phyloP scores from a whole-genome alignment of 2,888 invertebrate species.

The Dusona sp. region DNA sequence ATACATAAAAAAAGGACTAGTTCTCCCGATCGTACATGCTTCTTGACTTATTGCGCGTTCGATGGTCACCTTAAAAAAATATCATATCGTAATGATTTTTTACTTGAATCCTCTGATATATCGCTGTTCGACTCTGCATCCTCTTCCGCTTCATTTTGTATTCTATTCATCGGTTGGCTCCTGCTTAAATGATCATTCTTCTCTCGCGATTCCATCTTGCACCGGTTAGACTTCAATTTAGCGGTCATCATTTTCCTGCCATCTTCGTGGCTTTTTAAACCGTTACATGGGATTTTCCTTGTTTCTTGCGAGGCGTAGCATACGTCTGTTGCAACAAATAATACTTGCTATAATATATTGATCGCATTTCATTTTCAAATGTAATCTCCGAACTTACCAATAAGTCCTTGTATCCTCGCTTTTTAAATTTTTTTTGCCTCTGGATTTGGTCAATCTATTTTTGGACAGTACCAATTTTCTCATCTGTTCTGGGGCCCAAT shows the following conservation, averaged over 20 bases:
- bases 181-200: background rate
- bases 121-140: background rate
- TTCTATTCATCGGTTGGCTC: background rate
- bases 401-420: constrained; percentile 2
- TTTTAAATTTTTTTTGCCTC: constrained; percentile 9
- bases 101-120: background rate
- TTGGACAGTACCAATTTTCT: constrained; percentile 13
- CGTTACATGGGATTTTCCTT: background rate
- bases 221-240: constrained; percentile 10
- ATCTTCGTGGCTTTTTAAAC: background rate
- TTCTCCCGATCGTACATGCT: constrained; percentile 6
- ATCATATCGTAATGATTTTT: background rate
- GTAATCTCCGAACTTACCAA: constrained; percentile 9
- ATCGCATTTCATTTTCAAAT: constrained; percentile 3
- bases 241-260: background rate
- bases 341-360: background rate
- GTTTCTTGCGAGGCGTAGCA: constrained; percentile 5
- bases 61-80: background rate
- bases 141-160: background rate
- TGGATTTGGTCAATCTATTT: constrained; percentile 2
- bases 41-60: background rate
- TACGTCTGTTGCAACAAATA: background rate
- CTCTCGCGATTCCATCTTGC: constrained; percentile 7
- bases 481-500: constrained; percentile 6
- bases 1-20: constrained; percentile 14